These are phyloP conservation scores for Pipa parva DNA, from an alignment of 2,113 vertebrate species.

Conservation along the genomic window DNA sequence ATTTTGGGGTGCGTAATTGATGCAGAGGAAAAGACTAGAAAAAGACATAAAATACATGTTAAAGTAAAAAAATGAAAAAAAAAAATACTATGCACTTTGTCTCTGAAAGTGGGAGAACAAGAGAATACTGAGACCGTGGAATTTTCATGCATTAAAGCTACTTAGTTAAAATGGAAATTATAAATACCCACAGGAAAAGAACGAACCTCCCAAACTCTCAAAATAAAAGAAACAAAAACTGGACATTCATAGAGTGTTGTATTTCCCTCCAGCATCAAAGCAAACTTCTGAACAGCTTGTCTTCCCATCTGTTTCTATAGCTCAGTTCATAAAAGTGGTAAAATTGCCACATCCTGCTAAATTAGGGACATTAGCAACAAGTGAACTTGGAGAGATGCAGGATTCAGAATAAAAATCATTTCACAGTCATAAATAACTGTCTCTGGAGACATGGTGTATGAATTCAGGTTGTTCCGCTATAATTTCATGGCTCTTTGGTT, in stretches of 20 bases:
- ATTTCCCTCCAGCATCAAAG: constrained; percentile 16
- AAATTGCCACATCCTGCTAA: constrained; percentile 34
- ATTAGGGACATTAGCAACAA: constrained; percentile 27
- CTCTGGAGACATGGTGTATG: constrained; percentile 6
- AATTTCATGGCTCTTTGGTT: constrained; percentile 24
- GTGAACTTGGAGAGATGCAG: constrained; percentile 17
- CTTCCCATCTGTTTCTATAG: constrained; percentile 36
- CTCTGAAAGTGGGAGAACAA: too few species aligned
- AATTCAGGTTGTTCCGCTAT: background rate
- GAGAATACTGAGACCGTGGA: too few species aligned
- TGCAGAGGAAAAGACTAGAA: too few species aligned
- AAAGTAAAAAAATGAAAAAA: too few species aligned
- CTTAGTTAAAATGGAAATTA: constrained; percentile 4
- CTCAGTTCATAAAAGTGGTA: constrained; percentile 39
- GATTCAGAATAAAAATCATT: constrained; percentile 11
- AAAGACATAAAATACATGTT: too few species aligned
- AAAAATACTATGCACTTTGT: too few species aligned
- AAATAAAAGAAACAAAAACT: background rate
- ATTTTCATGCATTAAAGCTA: constrained; percentile 4
- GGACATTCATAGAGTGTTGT: constrained; percentile 12
- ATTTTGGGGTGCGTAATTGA: too few species aligned
- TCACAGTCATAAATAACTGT: constrained; percentile 7
- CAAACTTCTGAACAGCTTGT: constrained; percentile 32
- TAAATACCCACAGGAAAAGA: constrained; percentile 8
- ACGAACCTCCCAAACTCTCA: constrained; percentile 20